These are phyloP conservation scores for Mesorhabditis sp. DNA, from an alignment of 2,888 invertebrate genomes.

Conservation along the genomic window DNA sequence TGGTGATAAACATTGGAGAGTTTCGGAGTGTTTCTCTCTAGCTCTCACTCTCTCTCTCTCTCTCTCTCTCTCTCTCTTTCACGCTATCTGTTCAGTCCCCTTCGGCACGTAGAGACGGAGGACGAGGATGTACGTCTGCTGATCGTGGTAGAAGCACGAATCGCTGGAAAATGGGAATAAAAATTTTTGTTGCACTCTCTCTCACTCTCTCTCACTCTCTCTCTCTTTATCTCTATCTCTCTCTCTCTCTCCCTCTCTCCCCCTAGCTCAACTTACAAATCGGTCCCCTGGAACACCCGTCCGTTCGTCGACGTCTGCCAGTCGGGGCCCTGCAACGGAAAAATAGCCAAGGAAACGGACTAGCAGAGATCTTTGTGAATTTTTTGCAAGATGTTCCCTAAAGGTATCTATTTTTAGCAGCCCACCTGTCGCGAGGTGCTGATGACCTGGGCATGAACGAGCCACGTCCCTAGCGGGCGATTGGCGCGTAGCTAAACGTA, in stretches of 20 bases:
- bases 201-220: background rate
- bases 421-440: constrained; percentile 17
- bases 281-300: constrained; percentile 18
- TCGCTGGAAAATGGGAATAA: background rate
- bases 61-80: too few relatives aligned
- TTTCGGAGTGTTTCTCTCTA: too few relatives aligned
- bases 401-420: too few relatives aligned
- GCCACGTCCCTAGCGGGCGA: constrained; percentile 27
- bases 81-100: too few relatives aligned
- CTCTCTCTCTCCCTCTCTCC: too few relatives aligned
- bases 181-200: background rate
- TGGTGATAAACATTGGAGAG: too few relatives aligned
- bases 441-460: constrained; percentile 41
- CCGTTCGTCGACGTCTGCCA: constrained; percentile 39
- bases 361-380: too few relatives aligned
- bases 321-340: constrained; percentile 12
- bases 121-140: constrained; percentile 30
- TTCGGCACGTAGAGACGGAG: constrained; percentile 17
- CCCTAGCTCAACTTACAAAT: too few relatives aligned
- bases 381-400: too few relatives aligned
- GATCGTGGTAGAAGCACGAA: constrained; percentile 29
- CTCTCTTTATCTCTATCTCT: too few relatives aligned
- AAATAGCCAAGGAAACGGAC: too few relatives aligned
- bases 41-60: too few relatives aligned
- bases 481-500: constrained; percentile 21